Evolutionary conservation across 2,797 vertebrate species (phyloP).

Genomic region (Gambelia wislizenii): DNA sequence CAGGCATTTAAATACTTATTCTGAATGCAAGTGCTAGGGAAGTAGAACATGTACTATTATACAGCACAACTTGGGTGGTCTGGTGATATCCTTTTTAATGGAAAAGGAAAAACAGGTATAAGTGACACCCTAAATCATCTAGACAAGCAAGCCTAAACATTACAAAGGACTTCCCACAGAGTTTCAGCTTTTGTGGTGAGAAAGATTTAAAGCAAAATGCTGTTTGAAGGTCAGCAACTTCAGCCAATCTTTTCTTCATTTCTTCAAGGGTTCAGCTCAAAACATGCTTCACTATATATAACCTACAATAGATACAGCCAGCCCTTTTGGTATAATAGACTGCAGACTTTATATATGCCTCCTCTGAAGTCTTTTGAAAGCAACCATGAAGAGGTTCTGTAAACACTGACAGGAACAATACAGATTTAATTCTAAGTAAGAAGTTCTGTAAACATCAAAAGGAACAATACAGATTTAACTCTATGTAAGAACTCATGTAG

Average conservation of each 20-base stretch:
- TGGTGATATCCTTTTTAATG: conserved; percentile 13
- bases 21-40: conserved; percentile 53
- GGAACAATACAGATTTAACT: neutral
- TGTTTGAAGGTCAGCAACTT: neutral
- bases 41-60: conserved; percentile 44
- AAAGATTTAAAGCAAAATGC: neutral
- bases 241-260: neutral
- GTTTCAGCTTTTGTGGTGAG: neutral
- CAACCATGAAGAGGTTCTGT: neutral
- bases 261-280: neutral
- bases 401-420: neutral
- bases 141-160: neutral
- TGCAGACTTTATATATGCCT: neutral
- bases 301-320: neutral
- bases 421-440: neutral
- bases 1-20: neutral
- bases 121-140: neutral
- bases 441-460: neutral
- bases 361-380: neutral
- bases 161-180: neutral
- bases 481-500: neutral
- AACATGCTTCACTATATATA: neutral
- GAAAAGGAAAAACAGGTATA: conserved; percentile 33
- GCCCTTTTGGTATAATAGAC: neutral
- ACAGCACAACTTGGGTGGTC: conserved; percentile 36